These are phyloP conservation scores for Physella acuta DNA, from an alignment of 1,140 invertebrate species.

Conservation along the genomic window DNA sequence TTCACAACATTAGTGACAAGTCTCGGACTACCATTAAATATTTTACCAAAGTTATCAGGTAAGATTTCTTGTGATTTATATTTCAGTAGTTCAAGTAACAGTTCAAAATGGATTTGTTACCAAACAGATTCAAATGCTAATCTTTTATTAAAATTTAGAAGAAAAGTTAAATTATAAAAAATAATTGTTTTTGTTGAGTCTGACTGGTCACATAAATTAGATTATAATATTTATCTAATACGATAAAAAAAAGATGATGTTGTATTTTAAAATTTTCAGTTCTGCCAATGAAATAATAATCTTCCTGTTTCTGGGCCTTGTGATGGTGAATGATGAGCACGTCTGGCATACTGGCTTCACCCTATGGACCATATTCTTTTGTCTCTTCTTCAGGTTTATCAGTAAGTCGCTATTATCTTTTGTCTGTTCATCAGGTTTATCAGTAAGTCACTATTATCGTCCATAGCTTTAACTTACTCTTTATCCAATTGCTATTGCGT, in stretches of 20 bases:
- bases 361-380: conserved; percentile 91
- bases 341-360: conserved; percentile 96
- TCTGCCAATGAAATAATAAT: conserved; percentile 84
- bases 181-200: no score
- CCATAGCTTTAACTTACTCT: no score
- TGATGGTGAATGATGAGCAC: conserved; percentile 83
- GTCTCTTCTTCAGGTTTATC: conserved; percentile 87
- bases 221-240: no score
- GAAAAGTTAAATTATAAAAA: no score
- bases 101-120: no score
- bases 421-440: neutral
- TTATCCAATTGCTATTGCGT: no score
- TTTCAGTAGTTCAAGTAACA: neutral
- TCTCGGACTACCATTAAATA: conserved; percentile 97
- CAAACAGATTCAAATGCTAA: no score
- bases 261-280: conserved; percentile 37
- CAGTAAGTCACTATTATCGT: no score
- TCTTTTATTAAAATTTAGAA: no score
- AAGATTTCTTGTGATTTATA: conserved; percentile 24
- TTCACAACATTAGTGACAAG: conserved; percentile 92
- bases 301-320: conserved; percentile 94
- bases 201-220: no score
- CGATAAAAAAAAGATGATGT: no score
- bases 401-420: conserved; percentile 48
- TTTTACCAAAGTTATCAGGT: conserved; percentile 91